Conservation (phyloP, 1,140 invertebrate genomes). For the Chionoecetes opilio region DNA sequence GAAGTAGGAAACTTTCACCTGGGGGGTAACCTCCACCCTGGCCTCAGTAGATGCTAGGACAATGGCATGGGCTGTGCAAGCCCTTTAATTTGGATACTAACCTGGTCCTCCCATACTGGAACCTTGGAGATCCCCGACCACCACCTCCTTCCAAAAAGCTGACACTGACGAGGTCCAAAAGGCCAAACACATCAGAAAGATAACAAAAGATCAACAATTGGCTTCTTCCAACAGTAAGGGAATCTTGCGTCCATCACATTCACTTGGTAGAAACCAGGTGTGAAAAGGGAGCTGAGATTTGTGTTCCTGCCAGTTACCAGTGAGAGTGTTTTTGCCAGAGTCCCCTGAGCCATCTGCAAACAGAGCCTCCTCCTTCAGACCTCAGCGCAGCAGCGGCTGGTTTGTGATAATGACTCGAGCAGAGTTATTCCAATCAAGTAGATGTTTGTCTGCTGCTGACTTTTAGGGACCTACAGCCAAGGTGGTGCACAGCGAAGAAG, state of each 20-base stretch:
- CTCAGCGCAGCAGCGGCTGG: conserved; percentile 45
- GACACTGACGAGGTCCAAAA: background rate
- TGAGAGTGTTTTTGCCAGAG: no score
- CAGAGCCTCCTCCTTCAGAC: conserved; percentile 42
- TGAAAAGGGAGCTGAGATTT: conserved; percentile 79
- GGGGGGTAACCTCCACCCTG: conserved; percentile 74
- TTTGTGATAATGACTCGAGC: background rate
- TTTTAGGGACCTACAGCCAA: conserved; percentile 72
- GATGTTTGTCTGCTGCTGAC: conserved; percentile 73
- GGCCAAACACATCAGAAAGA: conserved; percentile 10
- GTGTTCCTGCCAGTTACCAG: conserved; percentile 79
- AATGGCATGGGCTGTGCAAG: conserved; percentile 55
- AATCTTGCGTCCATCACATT: conserved; percentile 75
- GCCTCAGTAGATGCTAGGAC: conserved; percentile 75
- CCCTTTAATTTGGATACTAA: conserved; percentile 75
- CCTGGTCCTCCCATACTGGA: conserved; percentile 70
- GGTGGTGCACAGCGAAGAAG: conserved; percentile 67
- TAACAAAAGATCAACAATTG: conserved; percentile 41
- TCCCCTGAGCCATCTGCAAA: conserved; percentile 74
- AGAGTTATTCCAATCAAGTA: conserved; percentile 66
- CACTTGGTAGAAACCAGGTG: conserved; percentile 73
- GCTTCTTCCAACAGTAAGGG: conserved; percentile 72
- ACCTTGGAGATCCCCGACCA: conserved; percentile 50
- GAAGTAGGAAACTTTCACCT: conserved; percentile 57
- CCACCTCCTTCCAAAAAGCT: background rate